Base-by-base conservation (phyloP, 1,140 invertebrate genomes). In the Drosophila pruinosa region DNA sequence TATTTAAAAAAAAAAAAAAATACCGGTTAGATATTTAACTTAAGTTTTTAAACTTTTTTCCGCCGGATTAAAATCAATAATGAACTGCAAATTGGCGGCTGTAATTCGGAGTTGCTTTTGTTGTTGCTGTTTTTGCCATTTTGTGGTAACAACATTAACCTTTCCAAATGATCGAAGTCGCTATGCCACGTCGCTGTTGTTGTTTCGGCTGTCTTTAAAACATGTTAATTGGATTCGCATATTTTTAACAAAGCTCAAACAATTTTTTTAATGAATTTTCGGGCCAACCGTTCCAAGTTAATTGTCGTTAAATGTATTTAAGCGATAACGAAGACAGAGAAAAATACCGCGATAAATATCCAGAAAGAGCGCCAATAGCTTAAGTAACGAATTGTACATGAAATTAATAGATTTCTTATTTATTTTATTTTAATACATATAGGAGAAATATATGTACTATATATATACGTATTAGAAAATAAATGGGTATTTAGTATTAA, bases 61-160 rank as follows among this genome's bases (percentile, higher is more conserved):
- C n/a, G 36, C 4, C 28, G 2, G 22, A 22, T 43, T 26, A 58
- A 71, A 80, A 79, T 75, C 77, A 58, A 80, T 79, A 75, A 72
- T 39, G 31, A 68, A 17, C 34, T 64, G 24, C 28, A 17, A 38
- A 57, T 48, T 41, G 53, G 57, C 67, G 43, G 36, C 59, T 62
- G 65, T 21, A 12, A 39, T 19, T 53, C 17, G 17, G 5, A 19
- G 17, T 54, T 57, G 8, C 19, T 28, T 21, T 17, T 45, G 26
- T 34, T 57, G 26, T 7, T 43, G 17, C 6, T 41, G 36, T 2
- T 47, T 15, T 10, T 54, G 47, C 36, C 52, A 41, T 22, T 45
- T 34, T 56, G 21, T 38, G 65, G 38, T 58, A 45, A 53, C 26
- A 10, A 31, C 21, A 47, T 52, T 72, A 63, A 68, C 64, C 54